phyloP scores from a whole-genome alignment of 2,797 vertebrate genomes.

The Rhynchotus rufescens region DNA sequence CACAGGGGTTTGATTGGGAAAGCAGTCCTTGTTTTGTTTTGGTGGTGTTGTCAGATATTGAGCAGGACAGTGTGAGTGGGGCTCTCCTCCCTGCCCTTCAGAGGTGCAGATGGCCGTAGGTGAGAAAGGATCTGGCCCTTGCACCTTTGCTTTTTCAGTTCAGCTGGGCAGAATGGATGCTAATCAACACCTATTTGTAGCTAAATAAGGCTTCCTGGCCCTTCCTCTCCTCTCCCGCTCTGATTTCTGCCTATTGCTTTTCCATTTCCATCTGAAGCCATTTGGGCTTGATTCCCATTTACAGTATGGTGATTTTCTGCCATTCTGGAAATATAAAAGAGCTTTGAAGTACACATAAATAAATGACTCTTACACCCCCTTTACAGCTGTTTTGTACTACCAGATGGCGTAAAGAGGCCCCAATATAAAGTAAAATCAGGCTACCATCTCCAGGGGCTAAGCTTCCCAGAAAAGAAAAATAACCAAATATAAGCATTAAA shows the following conservation, averaged over 20 bases:
- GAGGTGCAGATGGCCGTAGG: not conserved
- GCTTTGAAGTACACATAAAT: not conserved
- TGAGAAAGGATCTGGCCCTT: not conserved
- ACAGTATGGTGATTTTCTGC: not conserved
- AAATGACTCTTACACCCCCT: not conserved
- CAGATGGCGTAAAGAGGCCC: not conserved
- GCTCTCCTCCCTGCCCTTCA: not conserved
- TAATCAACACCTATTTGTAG: not conserved
- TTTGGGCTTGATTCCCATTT: not conserved
- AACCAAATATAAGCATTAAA: not conserved
- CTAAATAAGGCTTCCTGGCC: not conserved
- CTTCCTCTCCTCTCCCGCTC: not conserved
- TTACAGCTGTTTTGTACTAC: conserved; percentile 5
- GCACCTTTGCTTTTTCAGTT: not conserved
- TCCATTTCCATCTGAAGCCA: not conserved
- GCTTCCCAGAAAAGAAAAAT: not conserved
- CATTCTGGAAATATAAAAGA: not conserved
- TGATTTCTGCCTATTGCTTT: not conserved
- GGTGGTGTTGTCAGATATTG: not conserved
- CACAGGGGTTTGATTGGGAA: not conserved
- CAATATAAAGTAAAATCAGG: not conserved
- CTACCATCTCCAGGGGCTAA: not conserved
- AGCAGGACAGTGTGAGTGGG: not conserved
- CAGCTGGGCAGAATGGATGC: not conserved
- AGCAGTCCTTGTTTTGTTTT: not conserved